phyloP scores from a whole-genome alignment of 2,888 invertebrate genomes.

The Ichneumoninae sp. region DNA sequence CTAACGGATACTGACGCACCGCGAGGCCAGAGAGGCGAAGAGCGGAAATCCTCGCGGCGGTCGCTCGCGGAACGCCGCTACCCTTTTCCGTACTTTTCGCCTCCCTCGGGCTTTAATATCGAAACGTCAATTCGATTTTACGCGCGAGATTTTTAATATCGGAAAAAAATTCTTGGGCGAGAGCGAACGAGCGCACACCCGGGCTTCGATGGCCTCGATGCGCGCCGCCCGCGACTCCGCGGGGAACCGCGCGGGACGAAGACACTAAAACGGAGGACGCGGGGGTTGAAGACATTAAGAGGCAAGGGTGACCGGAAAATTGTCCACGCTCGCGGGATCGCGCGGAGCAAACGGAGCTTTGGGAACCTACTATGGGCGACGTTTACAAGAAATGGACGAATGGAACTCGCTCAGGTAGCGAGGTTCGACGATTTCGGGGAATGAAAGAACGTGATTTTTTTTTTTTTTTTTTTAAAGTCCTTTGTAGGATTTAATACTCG shows the following conservation, averaged over 20 bases:
- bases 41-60: slow-evolving; percentile 53
- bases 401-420: too few species aligned
- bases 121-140: slow-evolving; percentile 59
- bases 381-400: too few species aligned
- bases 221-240: slow-evolving; percentile 1
- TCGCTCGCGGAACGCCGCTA: slow-evolving; percentile 41
- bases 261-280: not conserved
- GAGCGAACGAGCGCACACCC: not conserved
- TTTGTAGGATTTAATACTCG: too few species aligned
- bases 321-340: too few species aligned
- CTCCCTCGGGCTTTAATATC: slow-evolving; percentile 60
- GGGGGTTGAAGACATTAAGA: not conserved
- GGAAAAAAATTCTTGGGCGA: slow-evolving; percentile 38
- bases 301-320: too few species aligned
- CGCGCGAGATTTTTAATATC: slow-evolving; percentile 64
- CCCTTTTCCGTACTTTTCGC: slow-evolving; percentile 32
- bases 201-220: slow-evolving; percentile 38
- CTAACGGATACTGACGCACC: slow-evolving; percentile 59
- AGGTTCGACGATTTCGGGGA: too few species aligned
- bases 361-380: too few species aligned
- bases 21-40: slow-evolving; percentile 25
- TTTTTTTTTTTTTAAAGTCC: too few species aligned
- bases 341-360: too few species aligned
- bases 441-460: too few species aligned
- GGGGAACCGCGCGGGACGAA: not conserved